Conservation (phyloP, 2,888 invertebrate genomes). For the Esperia sulphurella region DNA sequence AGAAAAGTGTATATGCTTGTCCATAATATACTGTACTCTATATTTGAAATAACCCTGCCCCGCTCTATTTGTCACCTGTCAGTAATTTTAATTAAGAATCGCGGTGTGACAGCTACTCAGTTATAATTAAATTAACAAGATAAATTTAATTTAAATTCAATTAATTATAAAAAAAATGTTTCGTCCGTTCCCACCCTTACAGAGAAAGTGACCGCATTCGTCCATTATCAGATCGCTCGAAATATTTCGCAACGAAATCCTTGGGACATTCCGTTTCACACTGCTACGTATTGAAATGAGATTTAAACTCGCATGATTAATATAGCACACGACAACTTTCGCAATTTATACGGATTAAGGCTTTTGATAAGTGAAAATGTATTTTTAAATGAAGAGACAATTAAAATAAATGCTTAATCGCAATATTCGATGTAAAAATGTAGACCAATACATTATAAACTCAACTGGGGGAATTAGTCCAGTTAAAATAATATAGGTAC, state of each 20-base stretch:
- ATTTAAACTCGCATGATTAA: background rate
- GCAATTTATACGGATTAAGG: background rate
- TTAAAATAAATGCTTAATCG: too few relatives aligned
- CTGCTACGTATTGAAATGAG: conserved; percentile 1
- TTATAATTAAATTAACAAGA: background rate
- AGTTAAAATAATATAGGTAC: too few relatives aligned
- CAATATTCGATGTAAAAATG: too few relatives aligned
- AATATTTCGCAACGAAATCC: conserved; percentile 31
- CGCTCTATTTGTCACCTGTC: too few relatives aligned
- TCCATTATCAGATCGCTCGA: conserved; percentile 25
- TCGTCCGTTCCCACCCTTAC: conserved; percentile 16
- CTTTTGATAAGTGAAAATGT: background rate
- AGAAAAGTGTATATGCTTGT: too few relatives aligned
- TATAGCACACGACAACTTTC: background rate
- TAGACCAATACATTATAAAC: too few relatives aligned
- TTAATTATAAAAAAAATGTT: conserved; percentile 3
- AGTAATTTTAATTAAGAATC: too few relatives aligned
- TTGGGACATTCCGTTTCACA: conserved; percentile 21
- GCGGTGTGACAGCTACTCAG: too few relatives aligned
- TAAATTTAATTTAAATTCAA: background rate
- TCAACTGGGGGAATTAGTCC: too few relatives aligned
- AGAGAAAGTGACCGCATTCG: conserved; percentile 28
- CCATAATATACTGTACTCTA: too few relatives aligned
- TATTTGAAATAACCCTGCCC: too few relatives aligned
- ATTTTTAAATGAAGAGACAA: background rate